A percentile compares a stretch with the other conserved stretches of the same genome.
Evolutionary conservation across 2,113 vertebrate genomes (phyloP).

Genomic region (Amblyornis subalaris): DNA sequence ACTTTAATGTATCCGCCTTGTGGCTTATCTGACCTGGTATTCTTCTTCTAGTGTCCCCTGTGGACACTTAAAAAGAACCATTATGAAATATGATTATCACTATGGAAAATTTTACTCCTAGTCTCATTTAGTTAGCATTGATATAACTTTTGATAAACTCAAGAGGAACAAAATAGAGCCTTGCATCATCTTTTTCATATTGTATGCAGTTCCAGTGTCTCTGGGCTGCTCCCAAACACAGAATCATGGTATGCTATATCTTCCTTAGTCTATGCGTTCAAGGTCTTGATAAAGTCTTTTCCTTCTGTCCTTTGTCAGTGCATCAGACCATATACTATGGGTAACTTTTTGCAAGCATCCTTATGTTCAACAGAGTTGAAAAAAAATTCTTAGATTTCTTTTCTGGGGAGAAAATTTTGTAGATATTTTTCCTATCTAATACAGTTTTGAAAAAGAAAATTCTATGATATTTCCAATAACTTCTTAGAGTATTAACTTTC

Average conservation of each 20-base stretch:
- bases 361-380: neutral
- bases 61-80: neutral
- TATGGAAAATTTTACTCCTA: neutral
- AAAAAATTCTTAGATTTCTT: neutral
- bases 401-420: neutral
- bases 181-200: neutral
- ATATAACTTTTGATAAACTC: neutral
- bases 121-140: neutral
- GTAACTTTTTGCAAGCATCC: neutral
- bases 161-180: neutral
- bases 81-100: neutral
- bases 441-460: neutral
- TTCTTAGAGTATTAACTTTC: neutral
- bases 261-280: neutral
- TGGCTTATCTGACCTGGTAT: neutral
- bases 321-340: neutral
- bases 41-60: neutral
- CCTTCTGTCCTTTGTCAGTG: neutral
- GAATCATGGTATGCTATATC: neutral
- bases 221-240: neutral
- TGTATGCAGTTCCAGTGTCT: neutral
- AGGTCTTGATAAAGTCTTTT: neutral
- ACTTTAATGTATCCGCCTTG: neutral
- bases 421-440: neutral
- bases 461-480: neutral